Conservation (phyloP, 2,113 vertebrate genomes). For the Hyaena hyaena region DNA sequence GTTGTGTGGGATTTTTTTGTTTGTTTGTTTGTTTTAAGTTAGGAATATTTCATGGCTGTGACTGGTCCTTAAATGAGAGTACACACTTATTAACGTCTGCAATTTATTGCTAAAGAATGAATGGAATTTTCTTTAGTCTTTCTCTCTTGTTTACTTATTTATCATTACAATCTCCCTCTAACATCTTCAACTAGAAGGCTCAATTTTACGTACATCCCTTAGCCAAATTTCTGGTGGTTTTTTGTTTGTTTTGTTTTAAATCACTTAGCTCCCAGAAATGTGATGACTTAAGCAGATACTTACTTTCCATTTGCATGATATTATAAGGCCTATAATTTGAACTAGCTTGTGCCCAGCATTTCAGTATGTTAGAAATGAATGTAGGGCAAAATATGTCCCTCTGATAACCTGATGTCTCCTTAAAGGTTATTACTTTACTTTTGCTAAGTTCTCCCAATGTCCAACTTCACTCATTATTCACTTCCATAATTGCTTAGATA, state of each 20-base stretch:
- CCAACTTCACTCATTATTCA: background rate
- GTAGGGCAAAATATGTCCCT: background rate
- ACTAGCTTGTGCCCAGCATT: background rate
- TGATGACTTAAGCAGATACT: slow-evolving; percentile 17
- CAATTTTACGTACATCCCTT: background rate
- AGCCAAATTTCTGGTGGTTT: background rate
- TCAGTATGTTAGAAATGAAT: background rate
- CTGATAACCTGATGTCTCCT: background rate
- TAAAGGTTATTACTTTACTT: background rate
- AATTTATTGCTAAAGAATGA: background rate
- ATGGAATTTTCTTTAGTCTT: background rate
- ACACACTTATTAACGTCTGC: background rate
- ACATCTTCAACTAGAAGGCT: background rate
- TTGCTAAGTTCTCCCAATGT: background rate
- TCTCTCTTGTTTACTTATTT: background rate
- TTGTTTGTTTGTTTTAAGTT: background rate
- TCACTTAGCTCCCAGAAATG: background rate
- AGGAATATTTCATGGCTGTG: background rate
- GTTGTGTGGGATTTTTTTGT: no score
- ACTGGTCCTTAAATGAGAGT: background rate
- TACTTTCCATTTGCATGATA: background rate
- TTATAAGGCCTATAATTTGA: slow-evolving; percentile 5
- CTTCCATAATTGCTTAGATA: background rate
- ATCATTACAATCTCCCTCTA: background rate
- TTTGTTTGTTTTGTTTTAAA: background rate